These are phyloP conservation scores for Sebastes fasciatus DNA, from an alignment of 2,113 vertebrate species.

Conservation along the genomic window DNA sequence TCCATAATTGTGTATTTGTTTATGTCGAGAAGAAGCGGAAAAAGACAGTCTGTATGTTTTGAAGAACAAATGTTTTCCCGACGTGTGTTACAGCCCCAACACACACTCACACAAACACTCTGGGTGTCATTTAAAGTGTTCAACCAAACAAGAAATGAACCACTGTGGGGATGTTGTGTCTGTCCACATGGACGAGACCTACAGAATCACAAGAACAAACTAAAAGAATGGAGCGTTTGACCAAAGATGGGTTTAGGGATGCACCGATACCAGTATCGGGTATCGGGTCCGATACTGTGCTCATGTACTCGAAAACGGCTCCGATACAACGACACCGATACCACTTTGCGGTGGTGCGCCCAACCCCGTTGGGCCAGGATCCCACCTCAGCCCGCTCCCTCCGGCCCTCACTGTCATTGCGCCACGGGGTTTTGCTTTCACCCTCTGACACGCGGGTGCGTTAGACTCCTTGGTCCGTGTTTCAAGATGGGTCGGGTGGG, in stretches of 20 bases:
- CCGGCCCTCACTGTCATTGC: too few relatives aligned
- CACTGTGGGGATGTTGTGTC: neutral
- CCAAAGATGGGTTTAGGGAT: neutral
- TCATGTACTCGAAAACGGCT: too few relatives aligned
- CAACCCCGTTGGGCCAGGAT: too few relatives aligned
- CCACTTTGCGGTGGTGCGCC: too few relatives aligned
- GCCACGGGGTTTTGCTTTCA: too few relatives aligned
- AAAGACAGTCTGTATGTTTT: neutral
- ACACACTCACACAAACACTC: neutral
- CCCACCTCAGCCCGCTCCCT: too few relatives aligned
- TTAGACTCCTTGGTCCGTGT: too few relatives aligned
- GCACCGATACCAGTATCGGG: too few relatives aligned
- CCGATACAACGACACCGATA: too few relatives aligned
- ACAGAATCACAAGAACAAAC: neutral
- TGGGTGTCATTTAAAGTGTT: neutral
- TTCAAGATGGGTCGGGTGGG: too few relatives aligned
- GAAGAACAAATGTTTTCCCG: neutral
- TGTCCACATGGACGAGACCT: neutral
- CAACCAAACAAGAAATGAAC: conserved; percentile 11
- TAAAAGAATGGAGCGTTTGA: neutral
- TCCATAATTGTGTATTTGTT: neutral
- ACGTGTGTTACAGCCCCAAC: neutral
- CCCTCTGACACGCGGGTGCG: too few relatives aligned
- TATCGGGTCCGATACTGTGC: too few relatives aligned
- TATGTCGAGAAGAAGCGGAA: neutral